Percentiles rank a stretch among this genome's conserved stretches.
Conservation (phyloP, 2,113 vertebrate species). For the Typhlomys cinereus region DNA sequence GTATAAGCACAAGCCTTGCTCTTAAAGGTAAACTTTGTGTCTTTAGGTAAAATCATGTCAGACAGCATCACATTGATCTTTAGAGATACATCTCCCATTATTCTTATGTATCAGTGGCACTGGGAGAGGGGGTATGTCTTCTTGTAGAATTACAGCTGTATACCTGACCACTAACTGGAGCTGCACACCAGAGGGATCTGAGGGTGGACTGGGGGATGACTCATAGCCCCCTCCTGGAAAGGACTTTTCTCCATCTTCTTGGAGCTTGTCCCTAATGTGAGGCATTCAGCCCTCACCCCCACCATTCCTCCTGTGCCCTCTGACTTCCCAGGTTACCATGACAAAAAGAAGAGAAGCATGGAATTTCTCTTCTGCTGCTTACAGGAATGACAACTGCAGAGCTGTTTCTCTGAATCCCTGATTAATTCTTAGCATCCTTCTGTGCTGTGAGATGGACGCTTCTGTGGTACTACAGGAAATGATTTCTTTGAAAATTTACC, state of each 20-base stretch:
- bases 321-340: background rate
- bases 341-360: background rate
- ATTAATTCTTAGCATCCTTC: background rate
- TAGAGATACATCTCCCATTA: background rate
- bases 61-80: constrained; percentile 43
- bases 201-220: background rate
- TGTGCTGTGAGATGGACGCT: background rate
- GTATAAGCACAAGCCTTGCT: background rate
- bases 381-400: background rate
- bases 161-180: background rate
- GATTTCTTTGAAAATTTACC: background rate
- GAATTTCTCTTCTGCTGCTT: background rate
- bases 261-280: background rate
- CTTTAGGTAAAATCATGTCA: background rate
- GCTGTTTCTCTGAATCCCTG: background rate
- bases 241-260: background rate
- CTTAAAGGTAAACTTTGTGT: background rate
- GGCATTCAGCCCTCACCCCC: too few relatives aligned
- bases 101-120: background rate
- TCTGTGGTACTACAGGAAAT: background rate
- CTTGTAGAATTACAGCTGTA: background rate
- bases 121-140: constrained; percentile 4
- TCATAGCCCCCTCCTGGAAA: background rate
- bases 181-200: background rate
- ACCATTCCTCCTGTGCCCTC: background rate